A percentile compares a stretch with the other conserved stretches of the same genome.
Conservation (phyloP, 2,113 vertebrate species). For the Callospermophilus lateralis region DNA sequence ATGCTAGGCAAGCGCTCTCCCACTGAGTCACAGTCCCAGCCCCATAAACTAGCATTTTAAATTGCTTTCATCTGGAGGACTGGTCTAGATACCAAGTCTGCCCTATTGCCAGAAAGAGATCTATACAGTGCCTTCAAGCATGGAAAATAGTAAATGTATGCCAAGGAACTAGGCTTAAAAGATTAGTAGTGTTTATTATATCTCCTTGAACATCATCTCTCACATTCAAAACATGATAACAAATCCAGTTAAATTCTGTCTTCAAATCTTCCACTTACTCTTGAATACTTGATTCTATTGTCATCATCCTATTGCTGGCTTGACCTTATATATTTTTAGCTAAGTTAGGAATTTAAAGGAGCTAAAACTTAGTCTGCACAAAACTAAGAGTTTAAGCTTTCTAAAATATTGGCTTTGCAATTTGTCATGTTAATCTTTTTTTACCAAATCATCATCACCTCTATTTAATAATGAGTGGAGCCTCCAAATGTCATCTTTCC, state of each 20-base stretch:
- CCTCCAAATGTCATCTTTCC: not conserved
- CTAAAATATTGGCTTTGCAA: slow-evolving; percentile 40
- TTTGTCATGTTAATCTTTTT: not conserved
- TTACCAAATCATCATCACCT: not conserved
- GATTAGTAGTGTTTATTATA: slow-evolving; percentile 10
- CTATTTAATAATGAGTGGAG: not conserved
- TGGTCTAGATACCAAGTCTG: not conserved
- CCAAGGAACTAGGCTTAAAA: not conserved
- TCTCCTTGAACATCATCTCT: not conserved
- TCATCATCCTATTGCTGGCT: not conserved
- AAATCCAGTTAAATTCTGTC: slow-evolving; percentile 46
- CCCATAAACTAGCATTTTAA: not conserved
- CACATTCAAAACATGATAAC: not conserved
- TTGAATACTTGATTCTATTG: not conserved
- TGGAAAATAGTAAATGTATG: not conserved
- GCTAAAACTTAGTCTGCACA: not conserved
- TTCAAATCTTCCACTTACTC: slow-evolving; percentile 56
- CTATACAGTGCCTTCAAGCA: not conserved
- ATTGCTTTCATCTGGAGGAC: not conserved
- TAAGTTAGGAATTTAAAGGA: not conserved
- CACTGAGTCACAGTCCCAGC: no score
- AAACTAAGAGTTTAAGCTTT: slow-evolving; percentile 22
- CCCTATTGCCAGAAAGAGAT: not conserved
- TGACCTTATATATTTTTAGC: not conserved
- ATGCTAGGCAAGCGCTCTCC: no score